phyloP scores from a whole-genome alignment of 2,888 invertebrate genomes.

The Nephrocerus scutellatus region DNA sequence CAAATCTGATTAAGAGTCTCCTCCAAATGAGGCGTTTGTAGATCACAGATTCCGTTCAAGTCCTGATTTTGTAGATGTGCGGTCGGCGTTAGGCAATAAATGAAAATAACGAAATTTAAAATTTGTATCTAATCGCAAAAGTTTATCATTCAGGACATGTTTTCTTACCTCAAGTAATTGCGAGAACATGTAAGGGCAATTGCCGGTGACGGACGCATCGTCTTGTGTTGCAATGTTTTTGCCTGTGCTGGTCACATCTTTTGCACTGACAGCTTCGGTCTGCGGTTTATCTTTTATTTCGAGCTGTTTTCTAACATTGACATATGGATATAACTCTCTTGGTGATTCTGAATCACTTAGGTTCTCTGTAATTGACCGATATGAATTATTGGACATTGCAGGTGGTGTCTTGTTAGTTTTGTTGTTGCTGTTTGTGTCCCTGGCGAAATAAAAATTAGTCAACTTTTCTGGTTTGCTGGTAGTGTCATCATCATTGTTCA shows the following conservation, averaged over 20 bases:
- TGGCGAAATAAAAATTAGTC: not conserved
- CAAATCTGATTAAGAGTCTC: constrained; percentile 37
- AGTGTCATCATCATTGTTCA: constrained; percentile 11
- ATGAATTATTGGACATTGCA: constrained; percentile 4
- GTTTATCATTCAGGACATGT: not conserved
- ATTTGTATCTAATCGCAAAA: too few species aligned
- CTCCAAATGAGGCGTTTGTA: constrained; percentile 35
- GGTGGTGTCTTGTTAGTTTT: not conserved
- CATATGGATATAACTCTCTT: constrained; percentile 36
- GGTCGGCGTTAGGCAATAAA: too few species aligned
- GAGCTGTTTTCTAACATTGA: constrained; percentile 36
- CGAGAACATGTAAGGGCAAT: constrained; percentile 34
- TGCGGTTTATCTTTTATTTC: constrained; percentile 27
- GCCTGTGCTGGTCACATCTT: not conserved
- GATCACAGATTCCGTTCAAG: constrained; percentile 39
- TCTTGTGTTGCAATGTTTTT: not conserved
- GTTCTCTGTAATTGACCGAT: constrained; percentile 29
- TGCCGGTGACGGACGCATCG: not conserved
- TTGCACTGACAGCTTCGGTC: not conserved
- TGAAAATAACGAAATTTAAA: too few species aligned
- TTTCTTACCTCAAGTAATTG: constrained; percentile 34
- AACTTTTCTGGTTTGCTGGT: constrained; percentile 10
- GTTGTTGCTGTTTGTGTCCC: constrained; percentile 9
- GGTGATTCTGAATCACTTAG: constrained; percentile 38
- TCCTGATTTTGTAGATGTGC: constrained; percentile 27